These are phyloP conservation scores for Odontocolon sp. DNA, from an alignment of 2,888 invertebrate genomes.

Conservation along the genomic window DNA sequence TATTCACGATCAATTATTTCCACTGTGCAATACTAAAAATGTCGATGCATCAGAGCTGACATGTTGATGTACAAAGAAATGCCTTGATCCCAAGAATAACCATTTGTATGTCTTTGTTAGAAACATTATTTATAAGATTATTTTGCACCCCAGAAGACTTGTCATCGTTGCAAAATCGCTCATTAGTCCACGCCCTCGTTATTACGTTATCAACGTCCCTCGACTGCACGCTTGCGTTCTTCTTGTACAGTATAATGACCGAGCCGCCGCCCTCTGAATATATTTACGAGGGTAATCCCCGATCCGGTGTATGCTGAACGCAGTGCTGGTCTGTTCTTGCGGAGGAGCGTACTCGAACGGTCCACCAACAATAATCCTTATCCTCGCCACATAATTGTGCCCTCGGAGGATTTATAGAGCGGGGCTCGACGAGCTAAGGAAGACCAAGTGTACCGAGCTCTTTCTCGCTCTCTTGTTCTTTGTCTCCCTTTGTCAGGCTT, in stretches of 20 bases:
- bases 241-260: conserved; percentile 47
- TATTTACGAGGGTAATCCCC: conserved; percentile 75
- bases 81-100: neutral
- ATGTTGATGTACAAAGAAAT: neutral
- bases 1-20: conserved; percentile 6
- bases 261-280: conserved; percentile 53
- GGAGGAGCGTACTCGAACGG: conserved; percentile 19
- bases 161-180: conserved; percentile 63
- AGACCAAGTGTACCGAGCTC: conserved; percentile 57
- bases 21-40: neutral
- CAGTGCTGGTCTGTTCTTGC: no score
- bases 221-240: conserved; percentile 51
- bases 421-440: conserved; percentile 62
- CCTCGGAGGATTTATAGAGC: conserved; percentile 79
- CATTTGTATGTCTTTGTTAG: no score
- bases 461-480: neutral
- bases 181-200: conserved; percentile 77
- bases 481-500: no score
- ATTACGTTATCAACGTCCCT: conserved; percentile 77
- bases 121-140: conserved; percentile 38
- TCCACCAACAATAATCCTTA: conserved; percentile 78
- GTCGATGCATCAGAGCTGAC: neutral
- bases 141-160: conserved; percentile 27
- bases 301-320: conserved; percentile 26
- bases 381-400: conserved; percentile 79